Base-by-base conservation (phyloP, 2,797 vertebrate genomes). In the Chiloscyllium punctatum region DNA sequence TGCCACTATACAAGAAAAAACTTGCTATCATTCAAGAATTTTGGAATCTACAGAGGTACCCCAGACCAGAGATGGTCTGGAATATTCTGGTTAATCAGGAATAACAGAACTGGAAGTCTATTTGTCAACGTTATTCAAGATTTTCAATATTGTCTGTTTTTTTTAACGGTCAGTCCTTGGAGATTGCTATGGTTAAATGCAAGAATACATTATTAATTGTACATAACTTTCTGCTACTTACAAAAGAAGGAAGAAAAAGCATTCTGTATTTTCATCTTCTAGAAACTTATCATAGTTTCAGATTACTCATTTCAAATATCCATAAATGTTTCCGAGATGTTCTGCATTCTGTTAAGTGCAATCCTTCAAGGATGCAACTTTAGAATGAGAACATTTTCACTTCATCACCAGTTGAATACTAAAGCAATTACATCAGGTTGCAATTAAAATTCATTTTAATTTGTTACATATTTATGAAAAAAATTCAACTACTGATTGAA, bases 71-170 rank as follows among this genome's bases (percentile, higher is more conserved):
- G 4, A 27, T 57, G 16, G 87, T 1, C 51, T 15, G 3, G 57
- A 66, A 90, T 90, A n/a, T 90, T 90, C 62, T 90, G 5, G 37
- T 84, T 84, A 90, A 90, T 90, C 16, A 90, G 87, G 87, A 90
- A 15, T 62, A 30, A 90, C 57, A 90, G 87, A n/a, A 7, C 53
- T 90, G 86, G 15, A 66, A 90, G 87, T n/a, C 13, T 90, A 57
- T 90, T 66, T 66, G 57, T n/a, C 87, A 53, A 57, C 33, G 11
- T 30, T 88, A 57, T 90, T 66, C 57, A 66, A 90, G 30, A 33
- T 66, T 90, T 90, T 90, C 51, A 90, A 57, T 84, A 90, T 33
- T 90, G 57, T 90, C 53, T 66, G n/a, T n/a, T 66, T 53, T 53
- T 90, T 90, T 90, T 90, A n/a, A n/a, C 30, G 18, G 27, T 90